A percentile compares a stretch with the other conserved stretches of the same genome.
Evolutionary conservation across 2,888 invertebrate genomes (phyloP).

Genomic region (Siphlonurus alternatus): DNA sequence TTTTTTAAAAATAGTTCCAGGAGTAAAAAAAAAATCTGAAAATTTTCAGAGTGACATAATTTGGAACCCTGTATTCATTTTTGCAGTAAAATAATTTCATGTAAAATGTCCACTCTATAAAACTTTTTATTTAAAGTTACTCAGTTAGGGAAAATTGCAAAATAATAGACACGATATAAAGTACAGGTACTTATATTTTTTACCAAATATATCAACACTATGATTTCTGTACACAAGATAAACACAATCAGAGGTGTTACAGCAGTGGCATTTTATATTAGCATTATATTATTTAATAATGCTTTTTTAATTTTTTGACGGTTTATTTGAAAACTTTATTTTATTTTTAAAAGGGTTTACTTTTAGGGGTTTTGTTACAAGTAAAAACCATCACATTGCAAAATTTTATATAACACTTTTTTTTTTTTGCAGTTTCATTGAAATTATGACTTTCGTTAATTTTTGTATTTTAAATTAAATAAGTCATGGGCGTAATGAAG

Average conservation of each 20-base stretch:
- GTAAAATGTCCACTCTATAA: no score
- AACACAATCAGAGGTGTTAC: neutral
- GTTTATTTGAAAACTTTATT: neutral
- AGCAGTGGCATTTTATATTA: neutral
- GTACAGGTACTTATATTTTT: neutral
- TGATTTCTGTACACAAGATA: neutral
- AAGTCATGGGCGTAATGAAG: no score
- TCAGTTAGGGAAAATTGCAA: no score
- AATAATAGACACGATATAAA: neutral
- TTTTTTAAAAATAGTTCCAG: no score
- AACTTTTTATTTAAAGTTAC: no score
- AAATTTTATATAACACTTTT: neutral
- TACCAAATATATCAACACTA: constrained; percentile 3
- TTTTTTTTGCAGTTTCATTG: neutral
- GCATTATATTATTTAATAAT: neutral
- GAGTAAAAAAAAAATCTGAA: no score
- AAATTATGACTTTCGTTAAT: neutral
- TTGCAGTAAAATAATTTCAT: no score
- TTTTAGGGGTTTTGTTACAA: neutral
- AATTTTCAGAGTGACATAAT: no score
- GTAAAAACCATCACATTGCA: neutral
- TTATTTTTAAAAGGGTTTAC: neutral
- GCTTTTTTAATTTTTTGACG: neutral
- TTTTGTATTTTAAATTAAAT: no score
- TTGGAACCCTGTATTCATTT: no score